Conservation (phyloP, 2,113 vertebrate genomes). For the Colossoma macropomum region DNA sequence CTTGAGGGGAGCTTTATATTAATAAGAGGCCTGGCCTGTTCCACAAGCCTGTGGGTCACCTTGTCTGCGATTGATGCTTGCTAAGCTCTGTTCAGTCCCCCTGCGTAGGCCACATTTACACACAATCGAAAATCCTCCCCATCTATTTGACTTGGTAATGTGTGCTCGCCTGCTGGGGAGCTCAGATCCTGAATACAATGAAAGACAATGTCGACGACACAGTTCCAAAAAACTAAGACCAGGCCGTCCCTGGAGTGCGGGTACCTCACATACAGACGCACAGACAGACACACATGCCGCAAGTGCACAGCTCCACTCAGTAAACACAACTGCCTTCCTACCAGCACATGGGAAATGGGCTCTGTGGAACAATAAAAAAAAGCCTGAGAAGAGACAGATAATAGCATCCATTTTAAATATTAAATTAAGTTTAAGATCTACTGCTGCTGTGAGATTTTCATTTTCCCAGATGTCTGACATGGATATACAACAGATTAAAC, state of each 20-base stretch:
- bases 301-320: background rate
- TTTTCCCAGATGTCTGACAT: background rate
- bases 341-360: background rate
- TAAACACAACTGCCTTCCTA: background rate
- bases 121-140: constrained; percentile 66
- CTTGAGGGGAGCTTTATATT: constrained; percentile 9
- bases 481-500: constrained; percentile 3
- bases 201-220: constrained; percentile 65
- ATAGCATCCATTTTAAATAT: constrained; percentile 5
- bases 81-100: constrained; percentile 55
- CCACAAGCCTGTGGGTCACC: constrained; percentile 29
- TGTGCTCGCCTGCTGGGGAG: constrained; percentile 62
- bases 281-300: background rate
- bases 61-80: constrained; percentile 59
- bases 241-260: background rate
- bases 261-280: background rate
- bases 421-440: background rate
- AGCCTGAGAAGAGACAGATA: background rate
- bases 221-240: constrained; percentile 22
- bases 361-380: background rate
- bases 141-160: constrained; percentile 77
- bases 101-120: constrained; percentile 60
- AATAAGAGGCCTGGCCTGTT: constrained; percentile 22
- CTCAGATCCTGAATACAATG: constrained; percentile 67
- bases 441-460: background rate